Evolutionary conservation across 2,113 vertebrate species (phyloP).

Genomic region (Lynx canadensis): DNA sequence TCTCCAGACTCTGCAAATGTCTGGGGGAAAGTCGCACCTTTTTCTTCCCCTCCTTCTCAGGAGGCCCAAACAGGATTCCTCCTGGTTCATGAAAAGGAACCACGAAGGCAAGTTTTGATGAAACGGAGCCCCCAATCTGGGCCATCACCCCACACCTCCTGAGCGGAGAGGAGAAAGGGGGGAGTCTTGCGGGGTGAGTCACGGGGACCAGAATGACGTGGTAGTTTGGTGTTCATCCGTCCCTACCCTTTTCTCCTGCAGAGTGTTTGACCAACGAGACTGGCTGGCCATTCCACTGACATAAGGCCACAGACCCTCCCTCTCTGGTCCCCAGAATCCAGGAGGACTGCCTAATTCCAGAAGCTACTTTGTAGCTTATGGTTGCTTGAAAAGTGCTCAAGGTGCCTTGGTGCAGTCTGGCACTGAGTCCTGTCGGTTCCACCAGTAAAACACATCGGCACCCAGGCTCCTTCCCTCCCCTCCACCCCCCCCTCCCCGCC

Average conservation of each 20-base stretch:
- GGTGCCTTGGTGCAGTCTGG: background rate
- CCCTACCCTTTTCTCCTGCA: background rate
- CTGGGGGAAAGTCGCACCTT: background rate
- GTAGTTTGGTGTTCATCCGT: rapidly evolving
- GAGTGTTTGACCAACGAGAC: background rate
- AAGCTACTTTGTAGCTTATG: background rate
- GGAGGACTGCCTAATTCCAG: background rate
- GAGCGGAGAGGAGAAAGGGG: background rate
- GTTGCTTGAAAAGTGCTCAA: background rate
- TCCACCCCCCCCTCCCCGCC: rapidly evolving
- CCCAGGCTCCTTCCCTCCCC: background rate
- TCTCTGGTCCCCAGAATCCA: background rate
- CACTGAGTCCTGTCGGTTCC: background rate
- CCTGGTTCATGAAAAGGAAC: background rate
- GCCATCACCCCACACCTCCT: background rate
- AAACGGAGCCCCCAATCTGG: background rate
- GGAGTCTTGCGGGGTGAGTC: too few relatives aligned
- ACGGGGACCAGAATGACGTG: too few relatives aligned
- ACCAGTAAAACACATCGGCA: rapidly evolving
- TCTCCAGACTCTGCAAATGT: background rate
- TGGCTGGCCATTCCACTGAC: too few relatives aligned
- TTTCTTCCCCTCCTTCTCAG: too few relatives aligned
- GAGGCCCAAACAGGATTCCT: background rate
- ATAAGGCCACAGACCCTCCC: rapidly evolving
- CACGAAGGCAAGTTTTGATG: background rate